A percentile compares a stretch with the other conserved stretches of the same genome.
phyloP scores from a whole-genome alignment of 2,888 invertebrate species.

The Apamea sordens region DNA sequence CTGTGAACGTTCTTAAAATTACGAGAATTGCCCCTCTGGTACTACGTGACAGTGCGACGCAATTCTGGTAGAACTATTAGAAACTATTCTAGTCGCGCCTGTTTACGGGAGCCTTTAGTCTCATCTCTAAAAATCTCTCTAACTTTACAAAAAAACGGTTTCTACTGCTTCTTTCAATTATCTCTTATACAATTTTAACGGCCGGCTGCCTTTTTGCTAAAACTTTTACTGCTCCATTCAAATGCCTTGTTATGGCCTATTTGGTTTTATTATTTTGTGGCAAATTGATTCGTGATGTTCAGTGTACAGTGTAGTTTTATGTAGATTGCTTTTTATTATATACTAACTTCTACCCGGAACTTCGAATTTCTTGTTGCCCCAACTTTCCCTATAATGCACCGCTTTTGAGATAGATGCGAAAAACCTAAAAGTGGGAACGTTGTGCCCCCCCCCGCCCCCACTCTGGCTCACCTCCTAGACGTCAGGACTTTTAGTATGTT shows the following conservation, averaged over 20 bases:
- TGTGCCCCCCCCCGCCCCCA: too few relatives aligned
- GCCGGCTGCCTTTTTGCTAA: constrained; percentile 8
- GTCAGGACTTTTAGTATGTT: too few relatives aligned
- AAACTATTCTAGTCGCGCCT: not conserved
- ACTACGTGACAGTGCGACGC: not conserved
- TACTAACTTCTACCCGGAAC: not conserved
- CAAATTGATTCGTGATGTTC: constrained; percentile 32
- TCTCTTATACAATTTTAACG: constrained; percentile 20
- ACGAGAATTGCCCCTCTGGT: too few relatives aligned
- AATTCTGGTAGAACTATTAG: not conserved
- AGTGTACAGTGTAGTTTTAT: not conserved
- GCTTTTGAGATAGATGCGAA: too few relatives aligned
- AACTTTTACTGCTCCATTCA: constrained; percentile 24
- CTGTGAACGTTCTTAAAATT: too few relatives aligned
- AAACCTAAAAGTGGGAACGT: too few relatives aligned
- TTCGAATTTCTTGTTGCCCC: not conserved
- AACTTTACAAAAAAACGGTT: not conserved
- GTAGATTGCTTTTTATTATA: not conserved
- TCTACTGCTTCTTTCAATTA: constrained; percentile 29
- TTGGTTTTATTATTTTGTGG: constrained; percentile 29
- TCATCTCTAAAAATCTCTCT: constrained; percentile 12
- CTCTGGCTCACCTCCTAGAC: too few relatives aligned
- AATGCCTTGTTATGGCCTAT: constrained; percentile 18
- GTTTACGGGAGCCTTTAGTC: not conserved
- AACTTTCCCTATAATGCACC: too few relatives aligned